phyloP scores from a whole-genome alignment of 1,140 invertebrate genomes.

The fruit fly (Drosophila melanogaster) region Release_6_plus_ISO1_MT NT_037436.4:11671501-11672000 shows the following conservation, averaged over 20 bases:
- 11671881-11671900: constrained; percentile 46
- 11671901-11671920: constrained; percentile 8
- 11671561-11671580: constrained; percentile 49
- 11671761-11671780: constrained; percentile 54
- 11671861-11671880: constrained; percentile 80
- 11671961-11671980: constrained; percentile 68
- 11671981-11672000: constrained; percentile 78
- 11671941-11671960: neutral
- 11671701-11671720: neutral
- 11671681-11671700: constrained; percentile 5
- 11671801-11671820: constrained; percentile 30
- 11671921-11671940: neutral
- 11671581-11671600: constrained; percentile 71
- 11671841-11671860: constrained; percentile 78
- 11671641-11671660: constrained; percentile 45
- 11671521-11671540: constrained; percentile 52
- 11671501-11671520: constrained; percentile 44
- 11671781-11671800: constrained; percentile 34
- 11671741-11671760: constrained; percentile 24
- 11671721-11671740: constrained; percentile 14
- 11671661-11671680: constrained; percentile 47
- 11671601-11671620: constrained; percentile 66
- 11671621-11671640: constrained; percentile 50
- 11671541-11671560: constrained; percentile 11
- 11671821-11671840: constrained; percentile 66